Evolutionary conservation across 1,140 invertebrate genomes (phyloP).

Genomic region (Metopolophium dirhodum): DNA sequence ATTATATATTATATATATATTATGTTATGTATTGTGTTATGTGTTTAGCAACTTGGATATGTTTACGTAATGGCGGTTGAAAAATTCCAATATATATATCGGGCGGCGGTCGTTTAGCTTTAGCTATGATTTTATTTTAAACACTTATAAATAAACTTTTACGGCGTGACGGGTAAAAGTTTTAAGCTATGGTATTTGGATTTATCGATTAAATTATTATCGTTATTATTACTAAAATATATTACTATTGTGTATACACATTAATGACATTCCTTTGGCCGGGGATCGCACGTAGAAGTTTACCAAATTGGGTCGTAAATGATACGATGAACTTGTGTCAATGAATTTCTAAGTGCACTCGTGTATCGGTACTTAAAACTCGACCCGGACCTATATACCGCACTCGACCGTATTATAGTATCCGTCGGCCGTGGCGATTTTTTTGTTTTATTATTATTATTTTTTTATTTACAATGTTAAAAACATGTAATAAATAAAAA

Average conservation of each 20-base stretch:
- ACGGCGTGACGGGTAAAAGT: background rate
- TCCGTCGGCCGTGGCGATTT: background rate
- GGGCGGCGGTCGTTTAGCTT: background rate
- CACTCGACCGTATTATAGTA: background rate
- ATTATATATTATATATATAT: too few species aligned
- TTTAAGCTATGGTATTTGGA: background rate
- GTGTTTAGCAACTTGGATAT: background rate
- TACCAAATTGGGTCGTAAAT: constrained; percentile 14
- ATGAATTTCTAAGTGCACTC: constrained; percentile 5
- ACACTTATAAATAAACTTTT: background rate
- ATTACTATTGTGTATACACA: background rate
- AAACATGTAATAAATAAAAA: constrained; percentile 20
- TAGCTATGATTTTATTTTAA: background rate
- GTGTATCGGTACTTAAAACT: constrained; percentile 39
- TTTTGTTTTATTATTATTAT: background rate
- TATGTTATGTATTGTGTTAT: background rate
- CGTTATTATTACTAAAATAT: background rate
- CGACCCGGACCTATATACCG: background rate
- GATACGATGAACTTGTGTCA: background rate
- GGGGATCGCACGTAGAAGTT: background rate
- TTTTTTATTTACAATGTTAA: constrained; percentile 11
- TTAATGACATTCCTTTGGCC: background rate
- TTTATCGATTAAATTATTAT: background rate
- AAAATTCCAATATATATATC: background rate
- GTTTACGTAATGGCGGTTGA: background rate